phyloP scores from a whole-genome alignment of 2,797 vertebrate genomes.

The Fistularia tabacaria region DNA sequence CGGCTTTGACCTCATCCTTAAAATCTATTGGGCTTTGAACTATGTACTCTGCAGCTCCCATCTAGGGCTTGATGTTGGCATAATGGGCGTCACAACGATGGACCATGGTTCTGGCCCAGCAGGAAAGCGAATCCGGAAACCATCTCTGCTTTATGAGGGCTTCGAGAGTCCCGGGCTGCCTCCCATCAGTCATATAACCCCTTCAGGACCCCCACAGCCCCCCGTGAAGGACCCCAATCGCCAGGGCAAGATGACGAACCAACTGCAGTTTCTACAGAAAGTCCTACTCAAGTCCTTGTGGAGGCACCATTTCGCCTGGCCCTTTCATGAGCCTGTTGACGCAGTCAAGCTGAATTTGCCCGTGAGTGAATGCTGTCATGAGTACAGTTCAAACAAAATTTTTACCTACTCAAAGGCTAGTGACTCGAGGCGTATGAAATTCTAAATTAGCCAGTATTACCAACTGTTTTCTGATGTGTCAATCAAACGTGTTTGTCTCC shows the following conservation, averaged over 20 bases:
- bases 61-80: constrained; percentile 60
- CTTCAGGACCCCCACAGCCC: constrained; percentile 71
- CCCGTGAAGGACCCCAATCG: constrained; percentile 82
- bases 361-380: constrained; percentile 65
- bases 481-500: neutral
- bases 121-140: constrained; percentile 91
- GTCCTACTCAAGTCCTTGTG: constrained; percentile 89
- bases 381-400: no score
- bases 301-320: constrained; percentile 96
- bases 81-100: constrained; percentile 64
- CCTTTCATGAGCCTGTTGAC: constrained; percentile 91
- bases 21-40: constrained; percentile 20
- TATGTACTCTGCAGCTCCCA: constrained; percentile 66
- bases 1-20: neutral
- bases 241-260: constrained; percentile 86
- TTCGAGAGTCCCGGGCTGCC: constrained; percentile 90
- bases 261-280: constrained; percentile 91
- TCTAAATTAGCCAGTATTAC: neutral
- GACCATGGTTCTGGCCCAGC: constrained; percentile 76
- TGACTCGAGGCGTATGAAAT: neutral
- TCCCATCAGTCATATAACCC: constrained; percentile 62
- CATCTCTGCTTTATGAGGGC: constrained; percentile 91
- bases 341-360: constrained; percentile 84
- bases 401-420: no score
- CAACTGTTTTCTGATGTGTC: neutral